These are phyloP conservation scores for Diadumene lineata DNA, from an alignment of 92 coral and sea anemone genomes.

Conservation along the genomic window DNA sequence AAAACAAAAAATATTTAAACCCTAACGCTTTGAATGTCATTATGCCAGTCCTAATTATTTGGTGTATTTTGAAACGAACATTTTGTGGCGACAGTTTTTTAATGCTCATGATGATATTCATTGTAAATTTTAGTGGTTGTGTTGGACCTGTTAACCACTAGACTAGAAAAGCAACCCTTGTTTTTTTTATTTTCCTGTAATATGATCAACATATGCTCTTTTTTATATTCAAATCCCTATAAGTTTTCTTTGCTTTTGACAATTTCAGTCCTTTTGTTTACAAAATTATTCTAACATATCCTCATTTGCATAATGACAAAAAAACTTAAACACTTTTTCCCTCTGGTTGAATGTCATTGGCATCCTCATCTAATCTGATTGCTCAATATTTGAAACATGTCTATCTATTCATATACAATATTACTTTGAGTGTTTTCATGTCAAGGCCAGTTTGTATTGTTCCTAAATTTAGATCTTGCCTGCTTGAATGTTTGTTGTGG, in stretches of 20 bases:
- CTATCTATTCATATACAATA: neutral
- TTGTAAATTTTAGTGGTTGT: neutral
- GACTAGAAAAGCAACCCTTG: neutral
- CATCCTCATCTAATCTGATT: neutral
- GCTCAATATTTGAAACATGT: neutral
- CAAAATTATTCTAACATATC: neutral
- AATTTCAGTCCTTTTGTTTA: constrained; percentile 22
- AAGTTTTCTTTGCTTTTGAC: neutral
- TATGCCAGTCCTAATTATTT: neutral
- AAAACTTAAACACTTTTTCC: neutral
- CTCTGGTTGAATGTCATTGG: neutral
- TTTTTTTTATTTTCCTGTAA: neutral
- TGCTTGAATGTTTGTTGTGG: constrained; percentile 10
- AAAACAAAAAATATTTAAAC: no score
- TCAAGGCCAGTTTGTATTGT: neutral
- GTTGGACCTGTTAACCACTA: constrained; percentile 6
- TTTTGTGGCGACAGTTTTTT: neutral
- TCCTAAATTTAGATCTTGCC: neutral
- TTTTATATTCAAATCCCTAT: neutral
- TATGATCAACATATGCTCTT: neutral
- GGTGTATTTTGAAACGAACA: neutral
- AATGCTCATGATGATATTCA: neutral
- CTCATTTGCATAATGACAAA: constrained; percentile 26
- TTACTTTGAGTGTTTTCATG: neutral
- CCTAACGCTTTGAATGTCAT: neutral